phyloP scores from a whole-genome alignment of 2,797 vertebrate species.

The Mormyrops attenuatus region DNA sequence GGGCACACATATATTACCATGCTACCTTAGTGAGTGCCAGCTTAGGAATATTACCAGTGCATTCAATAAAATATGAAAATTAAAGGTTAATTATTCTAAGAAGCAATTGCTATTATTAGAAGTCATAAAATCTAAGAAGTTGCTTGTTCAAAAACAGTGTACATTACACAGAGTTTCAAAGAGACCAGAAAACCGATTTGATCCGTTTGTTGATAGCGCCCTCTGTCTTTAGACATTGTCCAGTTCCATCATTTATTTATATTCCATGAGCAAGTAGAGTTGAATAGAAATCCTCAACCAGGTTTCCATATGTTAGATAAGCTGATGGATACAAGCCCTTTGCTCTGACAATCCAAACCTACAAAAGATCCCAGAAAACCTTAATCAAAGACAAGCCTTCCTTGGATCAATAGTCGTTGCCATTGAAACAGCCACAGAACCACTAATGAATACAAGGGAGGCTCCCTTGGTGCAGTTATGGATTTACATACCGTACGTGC shows the following conservation, averaged over 20 bases:
- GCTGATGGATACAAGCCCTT: constrained; percentile 36
- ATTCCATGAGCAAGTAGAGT: neutral
- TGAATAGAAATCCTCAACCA: constrained; percentile 27
- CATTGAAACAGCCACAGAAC: constrained; percentile 49
- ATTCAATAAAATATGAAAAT: neutral
- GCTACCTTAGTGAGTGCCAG: neutral
- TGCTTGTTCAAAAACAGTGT: neutral
- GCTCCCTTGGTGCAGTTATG: constrained; percentile 33
- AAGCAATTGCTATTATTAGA: neutral
- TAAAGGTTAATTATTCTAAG: neutral
- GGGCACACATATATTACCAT: neutral
- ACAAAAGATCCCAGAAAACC: constrained; percentile 30
- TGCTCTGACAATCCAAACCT: constrained; percentile 43
- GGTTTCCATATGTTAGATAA: constrained; percentile 18
- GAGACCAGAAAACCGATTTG: neutral
- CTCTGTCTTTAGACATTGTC: constrained; percentile 47
- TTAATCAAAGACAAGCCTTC: constrained; percentile 43
- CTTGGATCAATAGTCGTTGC: constrained; percentile 57
- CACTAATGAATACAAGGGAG: constrained; percentile 55
- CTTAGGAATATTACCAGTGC: neutral
- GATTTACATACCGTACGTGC: constrained; percentile 10
- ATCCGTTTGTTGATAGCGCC: constrained; percentile 53
- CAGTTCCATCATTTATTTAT: constrained; percentile 5
- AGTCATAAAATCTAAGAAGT: neutral
- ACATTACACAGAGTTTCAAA: neutral